Evolutionary conservation across 2,888 invertebrate genomes (phyloP), one percentile per base, ranked within the genome.

Genomic region (Ophraella communa): DNA sequence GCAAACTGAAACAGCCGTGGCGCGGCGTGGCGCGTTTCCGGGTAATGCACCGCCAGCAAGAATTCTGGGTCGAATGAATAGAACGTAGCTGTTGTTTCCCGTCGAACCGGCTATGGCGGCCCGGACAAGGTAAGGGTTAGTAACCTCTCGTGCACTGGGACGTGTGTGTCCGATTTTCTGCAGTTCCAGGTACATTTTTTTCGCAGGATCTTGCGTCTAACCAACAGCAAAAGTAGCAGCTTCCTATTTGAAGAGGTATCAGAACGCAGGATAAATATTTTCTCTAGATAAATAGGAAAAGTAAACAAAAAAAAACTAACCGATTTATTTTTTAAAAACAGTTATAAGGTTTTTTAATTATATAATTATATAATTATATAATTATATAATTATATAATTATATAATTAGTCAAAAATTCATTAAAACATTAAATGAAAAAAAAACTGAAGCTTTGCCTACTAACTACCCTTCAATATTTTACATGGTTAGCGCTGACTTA

Each of bases 101-200:
- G 47, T 68, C 69, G 69, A 72, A 74, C 71, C 71, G 45, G 65
- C 62, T 73, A 69, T 62, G 71, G 69, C 75, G 73, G 73, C 76
- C 77, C 76, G 76, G 77, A 75, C 76, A 75, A 75, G 75, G 75
- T 75, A 73, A 76, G 77, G 77, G 76, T 59, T 77, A 77, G 74
- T 76, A 76, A 77, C 77, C 77, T 75, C 73, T 68, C 73, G 71
- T 76, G 74, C 73, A 74, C 59, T 52, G 42, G 59, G 51, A 65
- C 71, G 69, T 69, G 64, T 69, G 72, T 70, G 69, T 68, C 67
- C 69, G 59, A 65, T 51, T 71, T 71, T 70, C 71, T 74, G 67
- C 57, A 62, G 23, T 62, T 44, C 47, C 47, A 51, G 59, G 52
- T 59, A 11, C 18, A 33, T 27, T 14, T 17, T 17, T 51, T 27